Percentiles rank a stretch among this genome's conserved stretches.
Conservation (phyloP, 2,888 invertebrate species). For the Agelastica alni region DNA sequence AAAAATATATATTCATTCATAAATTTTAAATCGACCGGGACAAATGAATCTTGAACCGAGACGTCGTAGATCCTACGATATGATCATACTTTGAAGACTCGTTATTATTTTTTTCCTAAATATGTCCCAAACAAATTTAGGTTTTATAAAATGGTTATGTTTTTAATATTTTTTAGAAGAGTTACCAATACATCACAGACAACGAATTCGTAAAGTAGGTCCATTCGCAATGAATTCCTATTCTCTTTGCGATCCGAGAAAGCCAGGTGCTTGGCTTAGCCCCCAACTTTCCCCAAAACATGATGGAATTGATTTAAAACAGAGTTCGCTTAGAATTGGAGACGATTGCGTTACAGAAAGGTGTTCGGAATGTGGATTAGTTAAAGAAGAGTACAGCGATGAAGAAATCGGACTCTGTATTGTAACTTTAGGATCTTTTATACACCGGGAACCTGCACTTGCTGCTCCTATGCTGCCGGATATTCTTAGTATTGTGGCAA, state of each 20-base stretch:
- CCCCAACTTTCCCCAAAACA: constrained; percentile 51
- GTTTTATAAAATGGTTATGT: neutral
- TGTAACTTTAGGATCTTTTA: constrained; percentile 91
- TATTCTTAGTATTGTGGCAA: constrained; percentile 84
- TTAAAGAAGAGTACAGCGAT: constrained; percentile 91
- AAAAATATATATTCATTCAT: no score
- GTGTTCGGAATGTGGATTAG: constrained; percentile 89
- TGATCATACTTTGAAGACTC: no score
- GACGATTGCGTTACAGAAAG: constrained; percentile 74
- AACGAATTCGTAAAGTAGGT: constrained; percentile 60
- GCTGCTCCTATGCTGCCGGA: constrained; percentile 95
- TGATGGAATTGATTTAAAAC: constrained; percentile 57
- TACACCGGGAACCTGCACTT: constrained; percentile 91
- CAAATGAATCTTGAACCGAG: no score
- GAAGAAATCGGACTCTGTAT: constrained; percentile 95
- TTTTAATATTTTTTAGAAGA: constrained; percentile 41
- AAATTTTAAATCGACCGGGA: no score
- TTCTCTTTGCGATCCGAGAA: constrained; percentile 59
- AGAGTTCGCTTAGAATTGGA: constrained; percentile 68
- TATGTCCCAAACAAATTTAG: no score
- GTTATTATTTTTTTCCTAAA: no score
- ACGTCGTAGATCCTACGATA: no score
- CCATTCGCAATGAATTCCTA: constrained; percentile 62
- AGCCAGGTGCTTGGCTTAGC: constrained; percentile 62
- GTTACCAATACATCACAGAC: constrained; percentile 57